These are phyloP conservation scores for Antrozous pallidus DNA, from an alignment of 2,797 vertebrate species.

Conservation along the genomic window DNA sequence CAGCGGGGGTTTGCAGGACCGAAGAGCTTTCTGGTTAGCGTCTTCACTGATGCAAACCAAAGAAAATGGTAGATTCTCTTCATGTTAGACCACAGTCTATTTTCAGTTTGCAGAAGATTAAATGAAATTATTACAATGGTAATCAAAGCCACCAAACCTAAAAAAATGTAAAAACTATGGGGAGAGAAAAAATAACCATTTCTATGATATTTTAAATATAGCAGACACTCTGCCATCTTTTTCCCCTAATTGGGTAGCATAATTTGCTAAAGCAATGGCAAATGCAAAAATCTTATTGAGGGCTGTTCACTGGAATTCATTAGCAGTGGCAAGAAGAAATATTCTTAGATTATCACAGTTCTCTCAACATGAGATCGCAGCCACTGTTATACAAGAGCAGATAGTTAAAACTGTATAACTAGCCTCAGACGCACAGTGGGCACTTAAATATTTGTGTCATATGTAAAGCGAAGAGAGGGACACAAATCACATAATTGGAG, in stretches of 20 bases:
- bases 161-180: neutral
- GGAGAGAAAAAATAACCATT: neutral
- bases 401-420: neutral
- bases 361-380: neutral
- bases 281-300: neutral
- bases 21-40: neutral
- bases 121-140: neutral
- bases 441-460: neutral
- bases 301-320: neutral
- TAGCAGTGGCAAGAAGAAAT: neutral
- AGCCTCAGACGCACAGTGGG: neutral
- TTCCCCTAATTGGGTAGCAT: neutral
- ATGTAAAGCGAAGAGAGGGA: neutral
- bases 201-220: neutral
- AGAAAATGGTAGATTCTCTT: neutral
- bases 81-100: neutral
- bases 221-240: neutral
- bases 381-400: neutral
- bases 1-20: neutral
- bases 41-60: neutral
- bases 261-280: neutral
- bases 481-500: neutral
- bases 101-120: neutral
- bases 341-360: neutral
- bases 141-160: neutral